phyloP scores from a whole-genome alignment of 2,113 vertebrate genomes.

The Empidonax traillii region DNA sequence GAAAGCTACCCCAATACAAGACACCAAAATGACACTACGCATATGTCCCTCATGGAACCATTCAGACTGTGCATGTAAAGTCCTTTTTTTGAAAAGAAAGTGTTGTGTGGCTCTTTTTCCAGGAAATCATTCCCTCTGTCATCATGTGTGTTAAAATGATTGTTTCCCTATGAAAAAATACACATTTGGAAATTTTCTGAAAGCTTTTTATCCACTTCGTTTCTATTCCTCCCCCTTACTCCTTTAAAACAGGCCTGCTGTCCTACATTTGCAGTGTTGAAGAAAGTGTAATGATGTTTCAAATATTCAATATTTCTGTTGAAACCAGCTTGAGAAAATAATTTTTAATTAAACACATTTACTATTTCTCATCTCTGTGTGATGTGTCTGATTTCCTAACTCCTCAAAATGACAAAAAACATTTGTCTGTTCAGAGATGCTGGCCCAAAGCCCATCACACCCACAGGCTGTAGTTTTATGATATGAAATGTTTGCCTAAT shows the following conservation, averaged over 20 bases:
- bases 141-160: neutral
- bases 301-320: conserved; percentile 23
- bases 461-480: conserved; percentile 42
- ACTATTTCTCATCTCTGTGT: conserved; percentile 16
- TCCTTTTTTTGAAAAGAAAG: neutral
- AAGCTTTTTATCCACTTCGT: neutral
- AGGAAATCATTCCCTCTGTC: neutral
- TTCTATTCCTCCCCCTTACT: neutral
- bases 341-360: conserved; percentile 41
- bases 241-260: neutral
- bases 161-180: neutral
- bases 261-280: neutral
- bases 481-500: conserved; percentile 38
- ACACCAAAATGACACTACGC: neutral
- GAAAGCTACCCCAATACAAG: neutral
- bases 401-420: conserved; percentile 38
- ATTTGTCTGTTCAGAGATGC: conserved; percentile 32
- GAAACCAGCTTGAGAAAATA: conserved; percentile 25
- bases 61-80: neutral
- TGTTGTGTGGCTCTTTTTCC: neutral
- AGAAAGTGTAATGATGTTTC: neutral
- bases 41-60: neutral
- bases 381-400: conserved; percentile 33
- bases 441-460: conserved; percentile 48
- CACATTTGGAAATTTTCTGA: neutral